Conservation (phyloP, 2,888 invertebrate genomes). For the Aphrophora alni region DNA sequence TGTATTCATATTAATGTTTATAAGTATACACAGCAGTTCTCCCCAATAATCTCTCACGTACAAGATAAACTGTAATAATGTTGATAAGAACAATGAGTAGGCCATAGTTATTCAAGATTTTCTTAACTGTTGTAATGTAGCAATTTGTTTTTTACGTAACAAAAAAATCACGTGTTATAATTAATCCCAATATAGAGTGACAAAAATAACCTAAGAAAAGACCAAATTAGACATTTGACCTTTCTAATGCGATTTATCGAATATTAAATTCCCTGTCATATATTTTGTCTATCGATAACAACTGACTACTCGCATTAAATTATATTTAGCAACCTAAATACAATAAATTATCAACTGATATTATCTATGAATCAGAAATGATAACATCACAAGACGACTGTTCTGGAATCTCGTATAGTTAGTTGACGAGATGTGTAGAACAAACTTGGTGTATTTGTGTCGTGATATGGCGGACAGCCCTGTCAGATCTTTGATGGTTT, state of each 20-base stretch:
- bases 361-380: neutral
- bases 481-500: neutral
- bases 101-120: no score
- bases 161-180: neutral
- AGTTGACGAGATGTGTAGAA: neutral
- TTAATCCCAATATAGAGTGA: neutral
- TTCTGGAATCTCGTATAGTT: neutral
- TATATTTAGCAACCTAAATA: conserved; percentile 2
- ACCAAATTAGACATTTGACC: neutral
- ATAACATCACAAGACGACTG: neutral
- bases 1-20: no score
- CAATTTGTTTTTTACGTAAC: no score
- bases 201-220: neutral
- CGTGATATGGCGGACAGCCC: neutral
- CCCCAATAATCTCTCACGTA: no score
- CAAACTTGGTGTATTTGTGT: neutral
- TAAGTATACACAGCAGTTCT: no score
- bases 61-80: no score
- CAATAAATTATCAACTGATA: neutral
- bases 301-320: neutral
- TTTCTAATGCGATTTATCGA: neutral
- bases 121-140: no score
- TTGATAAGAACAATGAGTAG: no score
- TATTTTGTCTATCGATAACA: neutral
- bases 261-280: neutral